Base-by-base conservation (phyloP, 2,888 invertebrate species). In the Lagria hirta region DNA sequence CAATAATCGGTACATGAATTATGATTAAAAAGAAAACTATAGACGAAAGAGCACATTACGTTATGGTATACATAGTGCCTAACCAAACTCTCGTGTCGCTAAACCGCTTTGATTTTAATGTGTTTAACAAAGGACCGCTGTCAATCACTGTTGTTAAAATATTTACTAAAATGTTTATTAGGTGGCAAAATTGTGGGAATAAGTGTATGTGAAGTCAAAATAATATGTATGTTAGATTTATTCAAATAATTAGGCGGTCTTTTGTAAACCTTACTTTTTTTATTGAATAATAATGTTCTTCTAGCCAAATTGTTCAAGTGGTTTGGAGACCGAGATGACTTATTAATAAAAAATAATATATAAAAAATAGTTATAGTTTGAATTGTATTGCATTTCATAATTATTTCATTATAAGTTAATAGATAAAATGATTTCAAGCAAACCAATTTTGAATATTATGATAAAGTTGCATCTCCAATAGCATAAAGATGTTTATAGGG, bases 331-430 rank as follows among this genome's bases (percentile, higher is more conserved):
- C 58, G 52, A 61, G 60, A 51, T 43, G n/a, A n/a, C n/a, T 43
- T 51, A 54, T 47, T 54, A 55, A 52, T 43, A 50, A 58, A 55
- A 51, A 45, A 43, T 35, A 35, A 21, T 35, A 43, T 40, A 45
- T 38, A 45, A 43, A n/a, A 59, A 61, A 64, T 65, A 66, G 65
- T 62, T 65, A 68, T 68, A 68, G 66, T 66, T 66, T 62, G 61
- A 65, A 65, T 64, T 62, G 61, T 60, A 61, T 60, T 58, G 58
- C 58, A 59, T 60, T 56, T 57, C 54, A 56, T 64, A 52, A 57
- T 61, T 60, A 57, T 55, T 58, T 57, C 56, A 60, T 58, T 27
- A 57, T 63, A 58, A 58, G 61, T 63, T 60, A 58, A 54, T 60
- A 60, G 58, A 54, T 23, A 30, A 55, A 49, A 52, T 57, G 61